Percentiles rank a stretch among this genome's conserved stretches.
Conservation (phyloP, 2,113 vertebrate genomes). For the Percina caprodes region DNA sequence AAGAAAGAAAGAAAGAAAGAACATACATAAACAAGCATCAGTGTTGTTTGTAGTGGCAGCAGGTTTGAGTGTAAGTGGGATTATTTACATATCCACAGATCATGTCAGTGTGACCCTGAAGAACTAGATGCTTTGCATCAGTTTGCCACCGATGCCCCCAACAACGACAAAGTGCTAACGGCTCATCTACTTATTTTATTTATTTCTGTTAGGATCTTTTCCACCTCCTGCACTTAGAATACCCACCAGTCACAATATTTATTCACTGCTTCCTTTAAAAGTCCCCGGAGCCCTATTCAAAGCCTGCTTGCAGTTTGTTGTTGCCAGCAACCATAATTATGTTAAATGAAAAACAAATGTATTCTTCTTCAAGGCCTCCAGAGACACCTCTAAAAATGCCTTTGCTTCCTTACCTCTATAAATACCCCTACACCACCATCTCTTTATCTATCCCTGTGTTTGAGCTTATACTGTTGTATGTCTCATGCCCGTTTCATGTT, state of each 20-base stretch:
- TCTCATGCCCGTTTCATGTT: background rate
- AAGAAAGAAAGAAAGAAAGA: slow-evolving; percentile 14
- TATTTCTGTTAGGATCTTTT: slow-evolving; percentile 2
- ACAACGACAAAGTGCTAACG: background rate
- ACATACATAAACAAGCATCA: slow-evolving; percentile 18
- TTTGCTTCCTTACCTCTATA: background rate
- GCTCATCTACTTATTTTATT: slow-evolving; percentile 19
- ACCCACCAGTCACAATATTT: slow-evolving; percentile 24
- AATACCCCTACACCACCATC: slow-evolving; percentile 4
- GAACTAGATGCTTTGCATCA: slow-evolving; percentile 14
- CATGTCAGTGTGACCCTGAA: slow-evolving; percentile 15
- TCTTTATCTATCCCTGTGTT: background rate
- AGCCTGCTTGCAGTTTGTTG: slow-evolving; percentile 11
- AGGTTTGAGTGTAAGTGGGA: background rate
- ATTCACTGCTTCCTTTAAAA: slow-evolving; percentile 28
- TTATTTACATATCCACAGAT: slow-evolving; percentile 26
- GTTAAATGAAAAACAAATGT: slow-evolving; percentile 32
- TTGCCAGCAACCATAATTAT: slow-evolving; percentile 36
- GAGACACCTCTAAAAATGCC: background rate
- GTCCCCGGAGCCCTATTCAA: slow-evolving; percentile 23
- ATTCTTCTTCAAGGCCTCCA: slow-evolving; percentile 21
- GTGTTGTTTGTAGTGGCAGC: background rate
- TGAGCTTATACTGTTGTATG: background rate
- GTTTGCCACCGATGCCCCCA: background rate
- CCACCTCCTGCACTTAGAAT: background rate